phyloP scores from a whole-genome alignment of 2,888 invertebrate species.

The Mellilla xanthometata region DNA sequence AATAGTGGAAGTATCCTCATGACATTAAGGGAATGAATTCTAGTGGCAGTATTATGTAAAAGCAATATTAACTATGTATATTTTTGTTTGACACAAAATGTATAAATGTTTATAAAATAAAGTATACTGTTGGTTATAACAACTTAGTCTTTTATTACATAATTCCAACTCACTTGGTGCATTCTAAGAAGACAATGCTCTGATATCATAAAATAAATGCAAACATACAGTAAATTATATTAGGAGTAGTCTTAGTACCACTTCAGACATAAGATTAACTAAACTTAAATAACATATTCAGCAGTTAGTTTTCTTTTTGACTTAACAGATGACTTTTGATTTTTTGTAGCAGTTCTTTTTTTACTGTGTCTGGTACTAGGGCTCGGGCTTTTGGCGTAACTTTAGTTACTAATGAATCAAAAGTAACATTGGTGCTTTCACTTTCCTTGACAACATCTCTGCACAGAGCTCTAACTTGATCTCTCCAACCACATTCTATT shows the following conservation, averaged over 20 bases:
- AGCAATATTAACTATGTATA: constrained; percentile 63
- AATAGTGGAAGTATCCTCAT: constrained; percentile 40
- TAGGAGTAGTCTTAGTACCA: neutral
- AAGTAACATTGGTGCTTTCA: constrained; percentile 88
- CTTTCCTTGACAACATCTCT: constrained; percentile 92
- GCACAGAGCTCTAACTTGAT: constrained; percentile 93
- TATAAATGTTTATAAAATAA: constrained; percentile 78
- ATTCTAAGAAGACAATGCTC: neutral
- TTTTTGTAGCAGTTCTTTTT: constrained; percentile 94
- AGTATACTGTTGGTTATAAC: constrained; percentile 79
- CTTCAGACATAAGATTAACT: neutral
- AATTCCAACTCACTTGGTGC: constrained; percentile 8
- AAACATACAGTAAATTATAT: neutral
- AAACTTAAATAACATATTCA: constrained; percentile 26
- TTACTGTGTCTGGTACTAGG: constrained; percentile 95
- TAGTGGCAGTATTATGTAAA: constrained; percentile 72
- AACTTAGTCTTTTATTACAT: constrained; percentile 40
- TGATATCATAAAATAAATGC: neutral
- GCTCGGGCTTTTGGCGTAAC: constrained; percentile 94
- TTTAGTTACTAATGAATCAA: constrained; percentile 91
- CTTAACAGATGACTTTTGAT: constrained; percentile 91
- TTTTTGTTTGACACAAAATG: constrained; percentile 67
- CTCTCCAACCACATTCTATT: constrained; percentile 97
- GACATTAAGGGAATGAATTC: constrained; percentile 51
- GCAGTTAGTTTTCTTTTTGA: constrained; percentile 72